Percentiles rank a stretch among this genome's conserved stretches.
phyloP scores from a whole-genome alignment of 2,113 vertebrate genomes.

The Trematomus loennbergii region DNA sequence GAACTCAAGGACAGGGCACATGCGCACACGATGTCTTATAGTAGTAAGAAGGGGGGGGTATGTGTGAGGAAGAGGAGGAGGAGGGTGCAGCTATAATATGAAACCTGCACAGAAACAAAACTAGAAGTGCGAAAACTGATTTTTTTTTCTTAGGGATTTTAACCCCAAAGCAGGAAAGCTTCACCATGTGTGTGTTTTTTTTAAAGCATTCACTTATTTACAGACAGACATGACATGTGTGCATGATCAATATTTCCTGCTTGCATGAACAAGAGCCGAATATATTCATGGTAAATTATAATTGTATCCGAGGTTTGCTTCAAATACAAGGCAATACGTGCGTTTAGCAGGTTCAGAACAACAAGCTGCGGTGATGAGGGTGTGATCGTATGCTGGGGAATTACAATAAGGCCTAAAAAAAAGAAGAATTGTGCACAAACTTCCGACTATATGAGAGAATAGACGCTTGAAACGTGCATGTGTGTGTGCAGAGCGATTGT shows the following conservation, averaged over 20 bases:
- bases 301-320: constrained; percentile 21
- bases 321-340: constrained; percentile 10
- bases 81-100: constrained; percentile 58
- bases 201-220: constrained; percentile 34
- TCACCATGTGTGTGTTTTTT: no score
- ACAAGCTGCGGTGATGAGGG: neutral
- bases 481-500: constrained; percentile 2
- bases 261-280: constrained; percentile 51
- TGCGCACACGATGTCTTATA: constrained; percentile 71
- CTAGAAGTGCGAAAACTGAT: neutral
- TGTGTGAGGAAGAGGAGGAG: constrained; percentile 13
- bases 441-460: neutral
- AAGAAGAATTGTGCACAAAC: neutral
- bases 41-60: constrained; percentile 40
- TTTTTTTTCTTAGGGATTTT: no score
- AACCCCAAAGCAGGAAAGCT: neutral
- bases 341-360: neutral
- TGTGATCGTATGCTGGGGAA: neutral
- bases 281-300: constrained; percentile 33
- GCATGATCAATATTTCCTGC: constrained; percentile 56
- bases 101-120: constrained; percentile 48
- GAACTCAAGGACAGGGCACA: constrained; percentile 75
- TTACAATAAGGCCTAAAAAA: neutral
- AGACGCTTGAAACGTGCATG: constrained; percentile 5
- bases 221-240: constrained; percentile 53